Evolutionary conservation across 1,140 invertebrate genomes (phyloP).

Genomic region (Phymastichus coffea): DNA sequence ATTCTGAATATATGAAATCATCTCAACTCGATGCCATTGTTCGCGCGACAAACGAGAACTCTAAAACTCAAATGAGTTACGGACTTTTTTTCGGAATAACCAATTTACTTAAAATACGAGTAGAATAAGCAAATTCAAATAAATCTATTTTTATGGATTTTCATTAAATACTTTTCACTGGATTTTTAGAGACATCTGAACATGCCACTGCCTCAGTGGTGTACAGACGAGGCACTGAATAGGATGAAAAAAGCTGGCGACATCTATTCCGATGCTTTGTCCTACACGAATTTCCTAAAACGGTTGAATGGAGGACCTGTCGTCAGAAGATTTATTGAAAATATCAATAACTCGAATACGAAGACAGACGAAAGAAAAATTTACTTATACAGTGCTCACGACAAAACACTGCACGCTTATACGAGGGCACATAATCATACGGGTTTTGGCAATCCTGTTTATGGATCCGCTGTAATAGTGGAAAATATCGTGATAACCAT

Average conservation of each 20-base stretch:
- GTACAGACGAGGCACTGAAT: not conserved
- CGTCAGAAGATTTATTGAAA: not conserved
- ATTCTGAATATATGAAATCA: not conserved
- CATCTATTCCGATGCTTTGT: not conserved
- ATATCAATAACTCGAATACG: not conserved
- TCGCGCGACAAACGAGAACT: no score
- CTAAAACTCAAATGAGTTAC: no score
- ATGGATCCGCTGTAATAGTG: not conserved
- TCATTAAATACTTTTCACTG: no score
- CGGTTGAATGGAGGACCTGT: not conserved
- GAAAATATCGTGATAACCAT: not conserved
- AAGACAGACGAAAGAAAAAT: not conserved
- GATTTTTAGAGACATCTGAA: slow-evolving; percentile 7
- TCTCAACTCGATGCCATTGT: no score
- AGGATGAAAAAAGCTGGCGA: not conserved
- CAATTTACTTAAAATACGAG: no score
- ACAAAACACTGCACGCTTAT: not conserved
- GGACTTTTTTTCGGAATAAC: no score
- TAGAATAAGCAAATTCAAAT: no score
- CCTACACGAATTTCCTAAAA: not conserved
- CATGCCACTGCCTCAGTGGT: not conserved
- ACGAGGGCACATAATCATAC: not conserved
- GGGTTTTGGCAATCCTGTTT: not conserved
- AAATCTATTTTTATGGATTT: no score
- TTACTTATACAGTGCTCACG: slow-evolving; percentile 6